These are phyloP conservation scores for Drosophila cracens DNA, from an alignment of 2,888 invertebrate species.

Conservation along the genomic window DNA sequence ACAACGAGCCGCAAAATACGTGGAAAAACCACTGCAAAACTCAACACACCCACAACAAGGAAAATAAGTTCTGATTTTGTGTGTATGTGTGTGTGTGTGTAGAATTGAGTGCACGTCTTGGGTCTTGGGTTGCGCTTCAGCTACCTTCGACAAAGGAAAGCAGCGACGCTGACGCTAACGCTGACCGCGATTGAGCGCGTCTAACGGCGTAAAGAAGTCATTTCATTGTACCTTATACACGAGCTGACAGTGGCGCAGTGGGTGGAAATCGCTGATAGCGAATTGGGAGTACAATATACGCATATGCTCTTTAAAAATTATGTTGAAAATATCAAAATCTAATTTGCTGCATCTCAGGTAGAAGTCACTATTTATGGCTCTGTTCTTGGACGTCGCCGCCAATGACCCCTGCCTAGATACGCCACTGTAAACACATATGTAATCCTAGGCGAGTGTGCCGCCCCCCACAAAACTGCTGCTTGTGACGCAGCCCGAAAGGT, in stretches of 20 bases:
- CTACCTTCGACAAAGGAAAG: constrained; percentile 71
- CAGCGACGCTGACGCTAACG: constrained; percentile 42
- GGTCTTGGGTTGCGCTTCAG: constrained; percentile 70
- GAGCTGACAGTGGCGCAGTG: constrained; percentile 1
- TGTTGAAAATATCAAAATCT: neutral
- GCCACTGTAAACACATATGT: constrained; percentile 5
- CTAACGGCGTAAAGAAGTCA: constrained; percentile 48
- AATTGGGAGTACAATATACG: neutral
- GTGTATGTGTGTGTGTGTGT: constrained; percentile 22
- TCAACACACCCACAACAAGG: constrained; percentile 43
- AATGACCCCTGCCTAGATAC: neutral
- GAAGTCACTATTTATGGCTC: neutral
- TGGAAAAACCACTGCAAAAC: constrained; percentile 48
- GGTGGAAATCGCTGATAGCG: neutral
- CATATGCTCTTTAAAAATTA: neutral
- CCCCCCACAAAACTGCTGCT: constrained; percentile 29
- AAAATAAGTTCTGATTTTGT: constrained; percentile 12
- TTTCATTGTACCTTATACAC: constrained; percentile 3
- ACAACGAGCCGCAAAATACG: constrained; percentile 49
- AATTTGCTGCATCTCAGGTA: neutral
- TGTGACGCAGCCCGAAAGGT: constrained; percentile 29
- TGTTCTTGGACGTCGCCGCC: neutral
- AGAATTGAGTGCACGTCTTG: constrained; percentile 59
- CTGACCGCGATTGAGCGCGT: constrained; percentile 39
- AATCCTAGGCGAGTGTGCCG: constrained; percentile 9